A percentile compares a stretch with the other conserved stretches of the same genome.
These are phyloP conservation scores for Noctilio leporinus DNA, from an alignment of 2,113 vertebrate genomes.

Conservation along the genomic window DNA sequence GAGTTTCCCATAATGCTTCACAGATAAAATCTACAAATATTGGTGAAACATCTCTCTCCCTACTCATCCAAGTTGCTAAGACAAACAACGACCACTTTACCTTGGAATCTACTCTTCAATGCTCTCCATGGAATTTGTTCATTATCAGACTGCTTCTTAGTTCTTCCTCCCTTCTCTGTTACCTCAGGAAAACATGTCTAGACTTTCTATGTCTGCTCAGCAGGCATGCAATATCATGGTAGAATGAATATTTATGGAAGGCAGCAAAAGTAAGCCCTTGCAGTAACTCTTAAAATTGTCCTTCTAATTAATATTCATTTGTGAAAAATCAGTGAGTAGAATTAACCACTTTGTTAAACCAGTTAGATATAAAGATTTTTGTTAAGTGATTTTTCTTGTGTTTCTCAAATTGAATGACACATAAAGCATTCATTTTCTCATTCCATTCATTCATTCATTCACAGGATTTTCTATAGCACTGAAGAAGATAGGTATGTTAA, in stretches of 20 bases:
- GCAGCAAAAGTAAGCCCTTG: neutral
- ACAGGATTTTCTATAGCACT: neutral
- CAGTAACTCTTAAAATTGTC: neutral
- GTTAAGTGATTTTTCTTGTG: neutral
- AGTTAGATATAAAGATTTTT: conserved; percentile 21
- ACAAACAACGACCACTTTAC: neutral
- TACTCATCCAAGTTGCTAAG: neutral
- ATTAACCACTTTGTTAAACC: neutral
- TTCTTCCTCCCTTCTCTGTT: neutral
- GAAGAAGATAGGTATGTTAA: neutral
- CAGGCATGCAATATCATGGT: neutral
- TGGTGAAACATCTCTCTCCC: neutral
- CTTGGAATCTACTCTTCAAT: neutral
- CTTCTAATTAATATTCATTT: neutral
- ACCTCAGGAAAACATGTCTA: neutral
- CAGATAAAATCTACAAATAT: neutral
- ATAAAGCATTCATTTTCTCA: neutral
- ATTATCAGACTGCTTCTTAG: neutral
- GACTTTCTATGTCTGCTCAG: neutral
- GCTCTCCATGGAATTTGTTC: neutral
- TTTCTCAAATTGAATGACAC: neutral
- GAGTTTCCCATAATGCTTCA: neutral
- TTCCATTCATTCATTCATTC: neutral
- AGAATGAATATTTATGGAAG: neutral
- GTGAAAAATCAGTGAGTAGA: neutral